Conservation (phyloP, 2,888 invertebrate genomes). For the Pristionchus arcanus region DNA sequence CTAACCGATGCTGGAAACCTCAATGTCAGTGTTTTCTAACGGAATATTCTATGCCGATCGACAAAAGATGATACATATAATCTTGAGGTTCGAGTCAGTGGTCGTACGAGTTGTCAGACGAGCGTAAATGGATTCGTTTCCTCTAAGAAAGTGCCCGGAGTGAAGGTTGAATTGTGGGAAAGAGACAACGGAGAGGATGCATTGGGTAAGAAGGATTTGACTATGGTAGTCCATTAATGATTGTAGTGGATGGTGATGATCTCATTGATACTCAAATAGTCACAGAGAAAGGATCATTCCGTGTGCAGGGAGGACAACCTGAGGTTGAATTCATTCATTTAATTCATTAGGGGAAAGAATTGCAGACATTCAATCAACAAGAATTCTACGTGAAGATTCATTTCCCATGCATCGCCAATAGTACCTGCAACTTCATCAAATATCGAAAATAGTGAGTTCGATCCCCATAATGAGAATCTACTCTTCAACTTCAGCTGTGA, state of each 20-base stretch:
- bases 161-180: slow-evolving; percentile 22
- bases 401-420: slow-evolving; percentile 18
- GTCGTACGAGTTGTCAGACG: slow-evolving; percentile 2
- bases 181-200: neutral
- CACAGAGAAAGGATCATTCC: neutral
- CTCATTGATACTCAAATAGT: neutral
- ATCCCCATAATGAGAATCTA: neutral
- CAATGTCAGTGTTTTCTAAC: neutral
- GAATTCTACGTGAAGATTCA: slow-evolving; percentile 41
- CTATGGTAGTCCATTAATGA: neutral
- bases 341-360: neutral
- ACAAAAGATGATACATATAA: neutral
- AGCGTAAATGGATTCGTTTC: neutral
- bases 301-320: neutral
- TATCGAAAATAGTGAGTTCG: neutral
- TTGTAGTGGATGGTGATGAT: slow-evolving; percentile 7
- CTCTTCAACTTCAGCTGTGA: neutral
- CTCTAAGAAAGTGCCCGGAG: neutral
- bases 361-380: neutral
- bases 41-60: too few species aligned
- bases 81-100: neutral
- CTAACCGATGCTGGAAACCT: neutral
- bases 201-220: neutral
- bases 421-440: slow-evolving; percentile 7
- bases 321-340: neutral